Evolutionary conservation across 1,140 invertebrate species (phyloP), one percentile per base, ranked within the genome.

Genomic region (Trichonephila inaurata): DNA sequence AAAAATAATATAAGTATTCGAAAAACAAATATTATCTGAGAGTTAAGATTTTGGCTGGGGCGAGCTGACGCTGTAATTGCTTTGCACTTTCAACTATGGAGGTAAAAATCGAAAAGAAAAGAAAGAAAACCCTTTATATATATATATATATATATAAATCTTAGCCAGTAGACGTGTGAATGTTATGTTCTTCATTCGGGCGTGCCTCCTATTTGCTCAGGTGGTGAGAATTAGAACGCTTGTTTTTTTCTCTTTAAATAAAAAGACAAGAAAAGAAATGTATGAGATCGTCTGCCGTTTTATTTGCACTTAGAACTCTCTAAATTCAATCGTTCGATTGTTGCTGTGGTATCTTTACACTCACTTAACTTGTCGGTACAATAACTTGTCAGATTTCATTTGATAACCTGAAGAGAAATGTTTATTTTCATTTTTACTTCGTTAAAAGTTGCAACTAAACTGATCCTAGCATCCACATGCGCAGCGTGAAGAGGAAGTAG

Each of bases 151-250:
- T 28, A 28, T 28, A 28, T 28, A 72, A 72, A 28, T 72, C 28
- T 72, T 72, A 28, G 28, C 69, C 18, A 89, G 21, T 28, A 87
- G 85, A 60, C 60, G 58, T 64, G 40, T 69, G 72, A 91, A 81
- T 12, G 51, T 14, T 81, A 61, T 91, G 89, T 64, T 82, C 72
- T 91, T 51, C 90, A 64, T 19, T 83, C 61, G 91, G 91, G 82
- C 83, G 91, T 92, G 82, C 83, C 91, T 33, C 40, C 51, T 92
- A 61, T 92, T 92, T 92, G 91, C 62, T 92, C 91, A 92, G 91
- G 91, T 92, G 91, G 24, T 86, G 44, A 40, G 82, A 86, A 92
- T 86, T 92, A 72, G 64, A 92, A 87, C 90, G 24, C 60, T 33
- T 66, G 21, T 33, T 51, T 24, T n/a, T 18, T 33, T 58, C 44